Evolutionary conservation across 2,797 vertebrate genomes (phyloP).

Genomic region (Macroramphosus scolopax): DNA sequence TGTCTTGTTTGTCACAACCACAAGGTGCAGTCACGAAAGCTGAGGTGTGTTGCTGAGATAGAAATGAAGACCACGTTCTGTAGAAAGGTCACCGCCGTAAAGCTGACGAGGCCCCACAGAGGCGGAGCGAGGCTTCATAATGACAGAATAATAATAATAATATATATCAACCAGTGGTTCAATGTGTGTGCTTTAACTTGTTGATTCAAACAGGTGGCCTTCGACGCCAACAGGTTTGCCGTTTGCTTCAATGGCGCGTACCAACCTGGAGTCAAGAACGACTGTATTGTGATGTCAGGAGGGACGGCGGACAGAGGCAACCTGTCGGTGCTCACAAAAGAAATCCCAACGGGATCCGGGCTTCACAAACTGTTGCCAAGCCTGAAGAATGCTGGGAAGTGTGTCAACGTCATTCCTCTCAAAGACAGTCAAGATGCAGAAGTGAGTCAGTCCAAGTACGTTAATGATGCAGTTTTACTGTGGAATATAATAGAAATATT

Average conservation of each 20-base stretch:
- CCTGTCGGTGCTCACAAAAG: slow-evolving; percentile 9
- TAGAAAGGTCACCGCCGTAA: too few species aligned
- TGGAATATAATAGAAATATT: too few species aligned
- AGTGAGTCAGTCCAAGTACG: slow-evolving; percentile 9
- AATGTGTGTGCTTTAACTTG: too few species aligned
- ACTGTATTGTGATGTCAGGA: slow-evolving; percentile 55
- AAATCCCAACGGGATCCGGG: slow-evolving; percentile 50
- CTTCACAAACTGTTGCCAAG: slow-evolving; percentile 45
- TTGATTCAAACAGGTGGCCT: slow-evolving; percentile 29
- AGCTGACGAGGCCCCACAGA: too few species aligned
- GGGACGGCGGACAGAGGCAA: slow-evolving; percentile 43
- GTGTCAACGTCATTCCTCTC: slow-evolving; percentile 51
- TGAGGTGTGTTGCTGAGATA: too few species aligned
- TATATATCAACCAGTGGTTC: too few species aligned
- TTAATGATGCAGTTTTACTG: too few species aligned
- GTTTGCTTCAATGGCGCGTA: slow-evolving; percentile 48
- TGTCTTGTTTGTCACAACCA: too few species aligned
- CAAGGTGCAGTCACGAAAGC: too few species aligned
- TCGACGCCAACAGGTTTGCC: slow-evolving; percentile 22
- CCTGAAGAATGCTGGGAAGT: slow-evolving; percentile 38
- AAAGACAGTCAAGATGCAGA: slow-evolving; percentile 27
- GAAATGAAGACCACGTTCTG: too few species aligned
- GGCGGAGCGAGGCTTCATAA: too few species aligned
- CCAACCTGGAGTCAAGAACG: slow-evolving; percentile 18
- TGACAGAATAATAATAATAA: too few species aligned